phyloP scores from a whole-genome alignment of 2,113 vertebrate genomes.

The Corynorhinus townsendii region DNA sequence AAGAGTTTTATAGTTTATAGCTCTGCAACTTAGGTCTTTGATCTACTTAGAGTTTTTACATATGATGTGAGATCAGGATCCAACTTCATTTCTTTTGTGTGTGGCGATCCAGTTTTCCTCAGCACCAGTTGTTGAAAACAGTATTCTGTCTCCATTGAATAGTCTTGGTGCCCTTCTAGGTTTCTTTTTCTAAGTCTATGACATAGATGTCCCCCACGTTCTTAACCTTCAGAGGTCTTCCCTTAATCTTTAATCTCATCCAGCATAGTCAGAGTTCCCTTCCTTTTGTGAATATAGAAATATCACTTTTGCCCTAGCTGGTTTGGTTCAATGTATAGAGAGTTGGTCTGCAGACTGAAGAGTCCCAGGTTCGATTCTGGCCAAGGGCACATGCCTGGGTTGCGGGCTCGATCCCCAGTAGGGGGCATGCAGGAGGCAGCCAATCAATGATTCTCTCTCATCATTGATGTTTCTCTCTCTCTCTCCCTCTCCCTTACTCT shows the following conservation, averaged over 20 bases:
- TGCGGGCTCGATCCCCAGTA: no score
- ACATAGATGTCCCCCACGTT: neutral
- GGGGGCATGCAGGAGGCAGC: no score
- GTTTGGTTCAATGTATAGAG: no score
- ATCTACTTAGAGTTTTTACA: constrained; percentile 2
- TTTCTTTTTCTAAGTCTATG: neutral
- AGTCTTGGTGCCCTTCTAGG: neutral
- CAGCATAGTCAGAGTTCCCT: neutral
- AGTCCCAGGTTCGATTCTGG: no score
- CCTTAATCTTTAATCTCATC: neutral
- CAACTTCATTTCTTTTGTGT: neutral
- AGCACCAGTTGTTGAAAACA: neutral
- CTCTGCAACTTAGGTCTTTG: neutral
- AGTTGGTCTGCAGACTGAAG: no score
- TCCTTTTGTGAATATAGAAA: neutral
- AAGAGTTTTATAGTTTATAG: neutral
- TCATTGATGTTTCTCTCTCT: no score
- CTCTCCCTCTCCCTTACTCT: no score
- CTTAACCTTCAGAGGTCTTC: neutral
- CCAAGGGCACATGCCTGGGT: no score
- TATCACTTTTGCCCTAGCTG: neutral
- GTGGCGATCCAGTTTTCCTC: neutral
- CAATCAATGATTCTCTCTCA: no score
- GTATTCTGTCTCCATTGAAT: neutral
- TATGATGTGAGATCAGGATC: neutral